Conservation (phyloP, 1,140 invertebrate species). For the Radopholus similis region DNA sequence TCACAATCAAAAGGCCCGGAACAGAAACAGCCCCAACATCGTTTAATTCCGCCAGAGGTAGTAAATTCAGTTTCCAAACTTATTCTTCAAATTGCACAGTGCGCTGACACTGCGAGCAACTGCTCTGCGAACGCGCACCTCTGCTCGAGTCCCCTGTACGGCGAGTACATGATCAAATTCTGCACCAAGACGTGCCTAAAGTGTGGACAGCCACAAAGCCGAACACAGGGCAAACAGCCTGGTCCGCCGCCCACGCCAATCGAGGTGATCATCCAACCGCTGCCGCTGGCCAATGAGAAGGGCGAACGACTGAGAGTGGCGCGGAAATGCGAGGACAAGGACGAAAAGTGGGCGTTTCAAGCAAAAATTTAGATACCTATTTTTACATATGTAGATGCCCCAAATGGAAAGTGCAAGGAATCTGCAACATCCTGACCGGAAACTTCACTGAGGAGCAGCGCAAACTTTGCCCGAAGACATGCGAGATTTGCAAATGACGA, state of each 20-base stretch:
- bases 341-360: background rate
- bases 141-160: slow-evolving; percentile 31
- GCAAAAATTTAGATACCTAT: background rate
- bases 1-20: slow-evolving; percentile 12
- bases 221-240: background rate
- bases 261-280: background rate
- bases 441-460: background rate
- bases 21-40: too few species aligned
- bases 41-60: slow-evolving; percentile 3
- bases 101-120: slow-evolving; percentile 33
- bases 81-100: slow-evolving; percentile 22
- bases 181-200: slow-evolving; percentile 35
- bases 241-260: background rate
- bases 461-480: background rate
- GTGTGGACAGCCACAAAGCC: slow-evolving; percentile 3
- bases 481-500: background rate
- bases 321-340: background rate
- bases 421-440: background rate
- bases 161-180: slow-evolving; percentile 32
- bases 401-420: background rate
- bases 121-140: slow-evolving; percentile 39
- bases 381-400: slow-evolving; percentile 4
- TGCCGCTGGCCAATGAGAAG: background rate
- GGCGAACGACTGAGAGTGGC: background rate
- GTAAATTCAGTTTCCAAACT: slow-evolving; percentile 5